These are phyloP conservation scores for Scrobipalpa atriplicella DNA, from an alignment of 2,888 invertebrate species.

Conservation along the genomic window DNA sequence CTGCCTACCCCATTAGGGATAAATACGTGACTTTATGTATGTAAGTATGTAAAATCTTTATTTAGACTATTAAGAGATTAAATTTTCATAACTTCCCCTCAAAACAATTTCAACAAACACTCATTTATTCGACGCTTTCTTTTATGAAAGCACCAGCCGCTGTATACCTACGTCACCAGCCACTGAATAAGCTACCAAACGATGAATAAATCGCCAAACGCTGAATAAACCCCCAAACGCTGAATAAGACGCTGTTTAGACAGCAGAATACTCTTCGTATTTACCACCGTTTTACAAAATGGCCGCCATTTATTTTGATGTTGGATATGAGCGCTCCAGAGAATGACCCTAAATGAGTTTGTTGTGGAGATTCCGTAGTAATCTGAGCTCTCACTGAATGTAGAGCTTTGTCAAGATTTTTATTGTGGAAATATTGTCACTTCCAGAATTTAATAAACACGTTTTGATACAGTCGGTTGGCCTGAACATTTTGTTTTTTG, in stretches of 20 bases:
- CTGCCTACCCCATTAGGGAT: too few relatives aligned
- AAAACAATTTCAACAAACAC: too few relatives aligned
- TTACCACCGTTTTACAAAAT: constrained; percentile 31
- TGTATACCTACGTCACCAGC: too few relatives aligned
- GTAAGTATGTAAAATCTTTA: too few relatives aligned
- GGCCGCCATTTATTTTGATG: constrained; percentile 41
- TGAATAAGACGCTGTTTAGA: constrained; percentile 2
- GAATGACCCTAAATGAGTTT: constrained; percentile 7
- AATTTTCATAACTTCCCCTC: too few relatives aligned
- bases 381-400: constrained; percentile 5
- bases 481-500: too few relatives aligned
- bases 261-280: not conserved
- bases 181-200: constrained; percentile 1
- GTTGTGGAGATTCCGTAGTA: constrained; percentile 14
- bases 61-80: too few relatives aligned
- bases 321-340: constrained; percentile 11
- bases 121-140: too few relatives aligned
- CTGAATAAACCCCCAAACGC: not conserved
- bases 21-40: too few relatives aligned
- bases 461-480: not conserved
- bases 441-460: not conserved
- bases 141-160: too few relatives aligned
- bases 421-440: not conserved
- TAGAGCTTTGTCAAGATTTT: constrained; percentile 1
- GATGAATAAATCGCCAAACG: constrained; percentile 7